Evolutionary conservation across 2,113 vertebrate genomes (phyloP).

Genomic region (Python bivittatus): DNA sequence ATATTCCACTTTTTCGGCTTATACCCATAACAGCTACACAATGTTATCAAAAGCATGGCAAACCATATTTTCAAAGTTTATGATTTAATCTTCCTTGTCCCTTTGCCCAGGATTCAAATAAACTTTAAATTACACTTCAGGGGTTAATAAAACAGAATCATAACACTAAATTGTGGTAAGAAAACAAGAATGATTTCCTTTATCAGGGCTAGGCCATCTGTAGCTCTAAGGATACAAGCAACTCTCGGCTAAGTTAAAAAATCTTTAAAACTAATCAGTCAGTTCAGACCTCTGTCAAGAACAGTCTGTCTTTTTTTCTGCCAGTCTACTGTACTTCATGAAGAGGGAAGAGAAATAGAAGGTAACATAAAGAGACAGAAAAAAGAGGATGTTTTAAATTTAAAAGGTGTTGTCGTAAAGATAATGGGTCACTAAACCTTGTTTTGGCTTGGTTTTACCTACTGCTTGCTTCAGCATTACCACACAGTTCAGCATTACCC

Average conservation of each 20-base stretch:
- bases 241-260: background rate
- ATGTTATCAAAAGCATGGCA: background rate
- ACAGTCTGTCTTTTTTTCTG: background rate
- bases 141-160: background rate
- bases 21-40: background rate
- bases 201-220: background rate
- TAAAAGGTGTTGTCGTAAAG: too few species aligned
- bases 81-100: background rate
- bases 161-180: background rate
- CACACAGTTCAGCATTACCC: background rate
- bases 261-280: background rate
- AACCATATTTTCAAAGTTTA: rapidly evolving
- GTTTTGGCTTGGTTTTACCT: background rate
- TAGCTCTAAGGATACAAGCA: background rate
- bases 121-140: background rate
- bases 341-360: background rate
- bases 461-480: background rate
- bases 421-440: background rate
- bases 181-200: background rate
- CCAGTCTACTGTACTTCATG: background rate
- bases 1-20: background rate
- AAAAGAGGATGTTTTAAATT: background rate
- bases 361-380: background rate
- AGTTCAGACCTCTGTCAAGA: background rate
- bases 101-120: background rate